These are phyloP conservation scores for Neomicropteryx cornuta DNA, from an alignment of 1,140 invertebrate species.

Conservation along the genomic window DNA sequence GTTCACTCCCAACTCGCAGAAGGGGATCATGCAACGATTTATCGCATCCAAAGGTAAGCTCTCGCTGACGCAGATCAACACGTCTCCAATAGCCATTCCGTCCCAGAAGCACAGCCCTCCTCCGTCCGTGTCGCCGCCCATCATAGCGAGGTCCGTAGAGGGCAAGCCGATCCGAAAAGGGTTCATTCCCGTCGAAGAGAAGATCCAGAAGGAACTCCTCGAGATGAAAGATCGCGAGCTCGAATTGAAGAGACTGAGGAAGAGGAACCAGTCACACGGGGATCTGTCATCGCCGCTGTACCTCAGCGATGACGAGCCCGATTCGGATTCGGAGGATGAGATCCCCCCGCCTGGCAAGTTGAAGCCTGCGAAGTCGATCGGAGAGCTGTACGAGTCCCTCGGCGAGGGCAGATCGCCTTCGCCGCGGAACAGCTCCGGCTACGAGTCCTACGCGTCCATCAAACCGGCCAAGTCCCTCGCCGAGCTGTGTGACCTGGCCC, in stretches of 20 bases:
- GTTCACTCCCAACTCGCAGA: slow-evolving; percentile 48
- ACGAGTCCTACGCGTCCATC: slow-evolving; percentile 35
- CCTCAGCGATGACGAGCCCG: slow-evolving; percentile 34
- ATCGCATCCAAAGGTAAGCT: slow-evolving; percentile 60
- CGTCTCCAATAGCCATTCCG: slow-evolving; percentile 17
- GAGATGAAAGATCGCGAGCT: slow-evolving; percentile 64
- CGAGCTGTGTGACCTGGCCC: slow-evolving; percentile 41
- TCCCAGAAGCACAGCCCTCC: slow-evolving; percentile 17
- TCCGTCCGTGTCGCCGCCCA: slow-evolving; percentile 24
- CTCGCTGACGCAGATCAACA: slow-evolving; percentile 25
- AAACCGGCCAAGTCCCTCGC: slow-evolving; percentile 47
- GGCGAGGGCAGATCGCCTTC: slow-evolving; percentile 36
- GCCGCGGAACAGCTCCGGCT: slow-evolving; percentile 29
- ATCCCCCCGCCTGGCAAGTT: slow-evolving; percentile 41
- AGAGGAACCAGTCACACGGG: slow-evolving; percentile 35
- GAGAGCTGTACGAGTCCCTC: slow-evolving; percentile 39
- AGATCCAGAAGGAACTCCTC: slow-evolving; percentile 65
- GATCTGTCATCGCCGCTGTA: slow-evolving; percentile 27
- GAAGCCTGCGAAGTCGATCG: slow-evolving; percentile 43
- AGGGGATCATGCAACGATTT: slow-evolving; percentile 67
- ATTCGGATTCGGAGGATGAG: slow-evolving; percentile 42
- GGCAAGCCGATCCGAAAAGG: slow-evolving; percentile 49
- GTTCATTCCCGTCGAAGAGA: slow-evolving; percentile 60
- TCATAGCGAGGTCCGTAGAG: slow-evolving; percentile 37
- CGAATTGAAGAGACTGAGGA: slow-evolving; percentile 53